These are phyloP conservation scores for Schrankia costaestrigalis DNA, from an alignment of 2,888 invertebrate genomes.

Conservation along the genomic window DNA sequence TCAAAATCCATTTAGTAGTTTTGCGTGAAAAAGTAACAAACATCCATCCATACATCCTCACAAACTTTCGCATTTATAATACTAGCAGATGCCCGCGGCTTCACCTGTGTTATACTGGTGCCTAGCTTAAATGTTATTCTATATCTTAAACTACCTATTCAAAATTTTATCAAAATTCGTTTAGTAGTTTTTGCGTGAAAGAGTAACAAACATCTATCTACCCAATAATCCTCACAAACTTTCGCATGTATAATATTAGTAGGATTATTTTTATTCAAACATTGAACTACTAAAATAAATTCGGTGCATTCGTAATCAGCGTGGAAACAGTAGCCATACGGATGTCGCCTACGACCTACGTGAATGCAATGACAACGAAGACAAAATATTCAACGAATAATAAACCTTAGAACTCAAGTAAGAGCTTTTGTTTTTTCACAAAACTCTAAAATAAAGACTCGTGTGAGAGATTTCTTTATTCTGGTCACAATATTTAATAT, in stretches of 20 bases:
- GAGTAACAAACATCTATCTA: no score
- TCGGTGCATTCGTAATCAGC: constrained; percentile 63
- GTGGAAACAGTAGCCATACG: constrained; percentile 66
- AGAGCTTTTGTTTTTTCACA: constrained; percentile 11
- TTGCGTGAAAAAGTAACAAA: no score
- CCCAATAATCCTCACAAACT: no score
- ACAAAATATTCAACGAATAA: constrained; percentile 35
- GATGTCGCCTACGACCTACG: constrained; percentile 65
- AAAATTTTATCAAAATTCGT: no score
- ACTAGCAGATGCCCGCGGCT: no score
- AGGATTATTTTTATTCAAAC: constrained; percentile 31
- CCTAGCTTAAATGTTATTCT: no score
- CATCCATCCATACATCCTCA: no score
- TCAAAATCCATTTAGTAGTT: no score
- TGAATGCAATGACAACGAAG: constrained; percentile 56
- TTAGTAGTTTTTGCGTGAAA: no score
- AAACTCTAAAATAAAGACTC: constrained; percentile 10
- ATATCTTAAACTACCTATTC: no score
- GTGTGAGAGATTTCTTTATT: constrained; percentile 28
- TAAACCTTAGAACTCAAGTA: constrained; percentile 32
- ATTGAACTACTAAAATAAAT: constrained; percentile 43
- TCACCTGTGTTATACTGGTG: no score
- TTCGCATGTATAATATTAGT: constrained; percentile 12
- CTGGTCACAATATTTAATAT: constrained; percentile 45
- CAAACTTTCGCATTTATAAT: no score